Evolutionary conservation across 2,797 vertebrate genomes (phyloP).

Genomic region (Emydoidea blandingii): DNA sequence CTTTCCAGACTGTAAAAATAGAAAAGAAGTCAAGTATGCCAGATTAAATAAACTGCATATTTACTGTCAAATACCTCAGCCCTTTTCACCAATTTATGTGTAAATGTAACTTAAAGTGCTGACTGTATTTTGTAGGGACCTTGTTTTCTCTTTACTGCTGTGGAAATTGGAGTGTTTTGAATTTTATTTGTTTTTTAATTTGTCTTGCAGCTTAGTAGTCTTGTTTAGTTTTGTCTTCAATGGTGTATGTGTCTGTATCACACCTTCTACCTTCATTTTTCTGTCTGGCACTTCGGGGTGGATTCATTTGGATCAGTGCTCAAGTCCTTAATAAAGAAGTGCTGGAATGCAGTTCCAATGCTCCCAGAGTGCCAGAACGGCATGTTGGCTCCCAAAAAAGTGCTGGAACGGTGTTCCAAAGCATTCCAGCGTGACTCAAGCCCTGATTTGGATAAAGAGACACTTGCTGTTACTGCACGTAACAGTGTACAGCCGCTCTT

Average conservation of each 20-base stretch:
- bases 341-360: background rate
- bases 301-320: background rate
- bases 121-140: background rate
- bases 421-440: background rate
- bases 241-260: constrained; percentile 7
- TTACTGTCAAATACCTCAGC: background rate
- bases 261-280: background rate
- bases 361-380: background rate
- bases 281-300: accelerated
- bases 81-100: background rate
- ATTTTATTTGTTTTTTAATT: constrained; percentile 26
- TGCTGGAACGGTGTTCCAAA: background rate
- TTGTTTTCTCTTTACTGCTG: constrained; percentile 7
- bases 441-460: background rate
- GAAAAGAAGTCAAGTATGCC: background rate
- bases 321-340: background rate
- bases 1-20: background rate
- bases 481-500: background rate
- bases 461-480: background rate
- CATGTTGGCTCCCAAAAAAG: background rate
- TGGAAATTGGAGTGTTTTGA: background rate
- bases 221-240: constrained; percentile 28
- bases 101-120: background rate
- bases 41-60: background rate
- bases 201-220: constrained; percentile 24